Percentiles rank a stretch among this genome's conserved stretches.
phyloP scores from a whole-genome alignment of 1,140 invertebrate species.

The Drosophila sechellia region DNA sequence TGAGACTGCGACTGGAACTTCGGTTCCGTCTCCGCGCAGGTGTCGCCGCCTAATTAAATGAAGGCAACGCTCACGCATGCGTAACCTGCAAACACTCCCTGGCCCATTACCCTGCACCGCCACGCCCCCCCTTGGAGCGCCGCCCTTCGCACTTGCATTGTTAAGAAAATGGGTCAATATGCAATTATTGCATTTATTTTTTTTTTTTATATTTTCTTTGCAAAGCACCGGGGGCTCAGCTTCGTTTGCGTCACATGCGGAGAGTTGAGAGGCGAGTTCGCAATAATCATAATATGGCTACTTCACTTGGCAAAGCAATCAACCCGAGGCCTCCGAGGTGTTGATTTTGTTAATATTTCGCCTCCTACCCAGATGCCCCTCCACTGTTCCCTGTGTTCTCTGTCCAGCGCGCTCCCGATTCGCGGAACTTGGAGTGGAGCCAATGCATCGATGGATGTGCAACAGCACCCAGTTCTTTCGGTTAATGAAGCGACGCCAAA shows the following conservation, averaged over 20 bases:
- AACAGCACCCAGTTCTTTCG: conserved; percentile 17
- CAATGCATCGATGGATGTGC: conserved; percentile 14
- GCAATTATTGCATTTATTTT: conserved; percentile 74
- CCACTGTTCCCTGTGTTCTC: neutral
- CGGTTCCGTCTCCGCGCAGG: conserved; percentile 46
- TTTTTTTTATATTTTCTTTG: conserved; percentile 8
- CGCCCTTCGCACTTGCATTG: conserved; percentile 51
- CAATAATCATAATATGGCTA: conserved; percentile 61
- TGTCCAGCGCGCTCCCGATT: conserved; percentile 8
- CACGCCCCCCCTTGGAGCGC: conserved; percentile 14
- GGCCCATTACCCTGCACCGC: conserved; percentile 10
- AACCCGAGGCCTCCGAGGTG: conserved; percentile 44
- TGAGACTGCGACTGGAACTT: conserved; percentile 7
- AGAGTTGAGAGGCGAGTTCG: conserved; percentile 27
- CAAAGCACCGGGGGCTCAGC: conserved; percentile 33
- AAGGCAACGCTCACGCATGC: conserved; percentile 80
- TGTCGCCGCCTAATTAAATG: conserved; percentile 80
- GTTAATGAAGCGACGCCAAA: conserved; percentile 19
- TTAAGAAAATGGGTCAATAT: conserved; percentile 77
- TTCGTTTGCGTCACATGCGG: conserved; percentile 55
- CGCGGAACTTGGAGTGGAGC: conserved; percentile 17
- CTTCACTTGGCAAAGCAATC: conserved; percentile 62
- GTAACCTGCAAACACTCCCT: conserved; percentile 58
- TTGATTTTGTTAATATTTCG: conserved; percentile 69
- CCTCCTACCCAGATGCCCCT: neutral